Evolutionary conservation across 2,113 vertebrate species (phyloP).

Genomic region (Hydrochoerus hydrochaeris): DNA sequence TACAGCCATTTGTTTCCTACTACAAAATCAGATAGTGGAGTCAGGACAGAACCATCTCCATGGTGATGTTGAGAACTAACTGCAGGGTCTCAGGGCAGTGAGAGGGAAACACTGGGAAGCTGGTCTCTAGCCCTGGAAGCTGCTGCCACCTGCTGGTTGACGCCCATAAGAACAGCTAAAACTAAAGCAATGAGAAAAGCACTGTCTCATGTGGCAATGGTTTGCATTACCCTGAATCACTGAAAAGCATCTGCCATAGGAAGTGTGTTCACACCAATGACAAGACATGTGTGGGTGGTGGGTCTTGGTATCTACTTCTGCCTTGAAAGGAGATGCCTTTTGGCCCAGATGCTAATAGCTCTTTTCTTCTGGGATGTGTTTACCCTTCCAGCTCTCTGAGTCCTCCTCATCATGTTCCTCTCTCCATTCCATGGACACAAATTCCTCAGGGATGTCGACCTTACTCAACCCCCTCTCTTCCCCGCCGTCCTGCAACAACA

Average conservation of each 20-base stretch:
- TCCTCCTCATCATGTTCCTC: conserved; percentile 90
- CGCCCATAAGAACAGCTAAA: background rate
- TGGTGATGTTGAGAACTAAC: background rate
- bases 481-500: conserved; percentile 75
- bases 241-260: background rate
- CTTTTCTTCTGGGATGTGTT: conserved; percentile 16
- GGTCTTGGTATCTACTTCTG: background rate
- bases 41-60: background rate
- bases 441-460: conserved; percentile 87
- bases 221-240: background rate
- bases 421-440: conserved; percentile 89
- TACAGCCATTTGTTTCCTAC: background rate
- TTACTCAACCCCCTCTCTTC: conserved; percentile 64
- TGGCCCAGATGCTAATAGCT: background rate
- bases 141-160: conserved; percentile 84
- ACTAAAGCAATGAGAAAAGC: background rate
- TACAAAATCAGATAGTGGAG: background rate
- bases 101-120: background rate
- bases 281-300: background rate
- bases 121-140: background rate
- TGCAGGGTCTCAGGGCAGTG: background rate
- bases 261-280: no score
- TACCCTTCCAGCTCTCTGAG: conserved; percentile 87
- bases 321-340: background rate
- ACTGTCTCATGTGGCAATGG: background rate